Evolutionary conservation across 2,888 invertebrate species (phyloP), one percentile per base, ranked within the genome.

Genomic region (Phasia obesa): DNA sequence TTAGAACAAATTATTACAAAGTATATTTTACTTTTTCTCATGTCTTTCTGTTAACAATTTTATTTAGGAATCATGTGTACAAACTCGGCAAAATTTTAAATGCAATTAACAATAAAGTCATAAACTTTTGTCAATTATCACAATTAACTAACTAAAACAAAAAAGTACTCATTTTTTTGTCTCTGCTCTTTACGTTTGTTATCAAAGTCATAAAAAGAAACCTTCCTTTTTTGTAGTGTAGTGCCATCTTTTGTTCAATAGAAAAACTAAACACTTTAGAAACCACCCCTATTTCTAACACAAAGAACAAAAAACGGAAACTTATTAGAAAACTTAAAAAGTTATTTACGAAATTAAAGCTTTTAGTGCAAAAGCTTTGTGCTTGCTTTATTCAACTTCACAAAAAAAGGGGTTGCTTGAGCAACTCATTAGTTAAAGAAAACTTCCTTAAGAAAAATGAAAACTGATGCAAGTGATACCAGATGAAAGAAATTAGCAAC

Each of bases 201-300:
- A n/a, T n/a, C n/a, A n/a, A n/a, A n/a, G n/a, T n/a, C n/a, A n/a
- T n/a, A n/a, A n/a, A n/a, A n/a, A n/a, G 3, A 27, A 6, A 27
- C 27, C 27, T n/a, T 27, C 27, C 27, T 38, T 38, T 2, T 47
- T 47, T 47, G 1, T 7, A 17, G 9, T 6, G 2, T 7, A 55
- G 7, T 74, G 79, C 74, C 79, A 80, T 74, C 79, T 80, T 35
- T 60, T 74, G 60, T n/a, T 9, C 4, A 55, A 67, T 80, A 74
- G 73, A 1, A 4, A 25, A 35, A 79, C 35, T 57, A 60, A 67
- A 19, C 17, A 21, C 2, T 25, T 38, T 7, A 4, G 53, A 69
- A 69, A 27, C 47, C 44, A 65, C 65, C 60, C 53, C n/a, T 5
- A 38, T 35, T 71, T 76, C 51, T 79, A 81, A 71, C 57, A 62